A percentile compares a stretch with the other conserved stretches of the same genome.
Evolutionary conservation across 2,113 vertebrate species (phyloP).

Genomic region (Equus quagga): DNA sequence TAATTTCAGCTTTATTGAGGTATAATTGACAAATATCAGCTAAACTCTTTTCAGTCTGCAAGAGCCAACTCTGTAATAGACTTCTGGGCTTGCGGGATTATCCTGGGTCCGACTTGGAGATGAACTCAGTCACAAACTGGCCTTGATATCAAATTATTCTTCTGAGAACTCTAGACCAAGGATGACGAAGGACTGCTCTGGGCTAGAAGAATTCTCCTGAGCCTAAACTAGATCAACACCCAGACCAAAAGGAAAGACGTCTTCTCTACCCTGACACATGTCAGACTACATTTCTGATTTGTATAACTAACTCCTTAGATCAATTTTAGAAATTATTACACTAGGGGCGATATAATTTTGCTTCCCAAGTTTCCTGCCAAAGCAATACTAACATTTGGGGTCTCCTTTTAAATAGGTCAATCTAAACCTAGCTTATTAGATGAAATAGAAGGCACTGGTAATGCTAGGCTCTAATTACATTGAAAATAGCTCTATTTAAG

Average conservation of each 20-base stretch:
- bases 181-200: background rate
- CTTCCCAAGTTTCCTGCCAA: constrained; percentile 7
- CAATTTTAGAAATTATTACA: constrained; percentile 15
- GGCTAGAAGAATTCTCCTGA: background rate
- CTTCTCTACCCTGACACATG: background rate
- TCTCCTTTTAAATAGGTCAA: constrained; percentile 47
- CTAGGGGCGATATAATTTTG: background rate
- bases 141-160: background rate
- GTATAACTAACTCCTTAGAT: background rate
- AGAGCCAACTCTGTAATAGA: background rate
- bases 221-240: background rate
- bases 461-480: constrained; percentile 1
- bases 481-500: constrained; percentile 42
- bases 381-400: background rate
- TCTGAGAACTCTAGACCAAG: background rate
- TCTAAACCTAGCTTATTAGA: constrained; percentile 20
- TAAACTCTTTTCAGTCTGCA: background rate
- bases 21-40: background rate
- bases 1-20: constrained; percentile 6
- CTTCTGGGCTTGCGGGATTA: background rate
- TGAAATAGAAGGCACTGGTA: constrained; percentile 40
- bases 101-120: background rate
- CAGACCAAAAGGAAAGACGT: background rate
- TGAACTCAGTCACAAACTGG: background rate
- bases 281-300: background rate